Evolutionary conservation across 2,888 invertebrate genomes (phyloP).

Genomic region (Harpagoxenus sublaevis): DNA sequence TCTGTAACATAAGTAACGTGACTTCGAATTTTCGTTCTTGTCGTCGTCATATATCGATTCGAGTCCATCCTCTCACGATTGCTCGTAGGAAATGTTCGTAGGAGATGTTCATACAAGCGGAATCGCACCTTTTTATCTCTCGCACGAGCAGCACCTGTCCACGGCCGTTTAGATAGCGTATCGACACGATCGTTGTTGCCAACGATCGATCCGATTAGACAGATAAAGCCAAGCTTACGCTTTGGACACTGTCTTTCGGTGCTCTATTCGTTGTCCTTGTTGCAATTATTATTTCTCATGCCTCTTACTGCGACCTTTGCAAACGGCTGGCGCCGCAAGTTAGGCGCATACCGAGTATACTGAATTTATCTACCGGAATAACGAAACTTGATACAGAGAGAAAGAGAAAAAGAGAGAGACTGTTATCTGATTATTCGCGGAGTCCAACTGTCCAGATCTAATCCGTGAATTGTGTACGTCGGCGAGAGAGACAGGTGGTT

Average conservation of each 20-base stretch:
- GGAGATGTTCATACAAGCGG: slow-evolving; percentile 45
- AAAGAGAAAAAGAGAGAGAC: neutral
- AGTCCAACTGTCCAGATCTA: slow-evolving; percentile 54
- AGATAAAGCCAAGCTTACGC: slow-evolving; percentile 3
- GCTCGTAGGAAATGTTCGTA: slow-evolving; percentile 72
- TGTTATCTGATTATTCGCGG: slow-evolving; percentile 66
- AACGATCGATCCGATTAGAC: slow-evolving; percentile 42
- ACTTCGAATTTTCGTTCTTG: slow-evolving; percentile 50
- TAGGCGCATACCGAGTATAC: neutral
- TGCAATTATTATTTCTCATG: slow-evolving; percentile 45
- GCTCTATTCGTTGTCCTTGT: neutral
- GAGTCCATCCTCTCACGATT: slow-evolving; percentile 62
- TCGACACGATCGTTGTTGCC: slow-evolving; percentile 52
- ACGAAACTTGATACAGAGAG: slow-evolving; percentile 58
- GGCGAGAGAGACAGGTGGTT: slow-evolving; percentile 44
- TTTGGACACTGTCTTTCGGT: neutral
- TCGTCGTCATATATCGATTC: slow-evolving; percentile 54
- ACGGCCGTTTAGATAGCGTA: slow-evolving; percentile 59
- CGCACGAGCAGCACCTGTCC: slow-evolving; percentile 50
- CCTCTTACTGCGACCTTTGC: slow-evolving; percentile 30
- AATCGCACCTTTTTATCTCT: slow-evolving; percentile 66
- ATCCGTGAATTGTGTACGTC: slow-evolving; percentile 56
- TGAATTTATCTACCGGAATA: slow-evolving; percentile 39
- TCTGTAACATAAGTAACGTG: slow-evolving; percentile 70
- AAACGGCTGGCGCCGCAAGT: neutral